phyloP scores from a whole-genome alignment of 2,888 invertebrate genomes.

The Mythimna ferrago region DNA sequence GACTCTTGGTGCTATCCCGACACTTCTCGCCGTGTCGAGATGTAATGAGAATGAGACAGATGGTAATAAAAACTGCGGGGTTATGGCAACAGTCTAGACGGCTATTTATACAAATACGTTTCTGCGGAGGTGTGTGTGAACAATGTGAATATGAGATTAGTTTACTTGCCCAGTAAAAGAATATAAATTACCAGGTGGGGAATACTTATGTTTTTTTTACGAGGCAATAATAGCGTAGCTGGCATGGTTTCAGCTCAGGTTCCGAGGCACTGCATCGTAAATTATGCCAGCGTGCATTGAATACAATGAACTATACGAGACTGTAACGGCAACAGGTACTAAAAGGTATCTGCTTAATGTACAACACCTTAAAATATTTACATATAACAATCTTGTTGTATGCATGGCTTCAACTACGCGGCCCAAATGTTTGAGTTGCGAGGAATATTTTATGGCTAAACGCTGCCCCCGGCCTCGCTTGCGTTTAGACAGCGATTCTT shows the following conservation, averaged over 20 bases:
- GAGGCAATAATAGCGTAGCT: conserved; percentile 73
- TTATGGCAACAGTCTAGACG: conserved; percentile 60
- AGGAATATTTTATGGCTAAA: conserved; percentile 21
- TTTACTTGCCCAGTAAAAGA: conserved; percentile 63
- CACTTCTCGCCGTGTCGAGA: conserved; percentile 50
- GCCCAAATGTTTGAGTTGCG: conserved; percentile 6
- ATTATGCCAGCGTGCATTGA: conserved; percentile 76
- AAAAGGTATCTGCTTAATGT: conserved; percentile 40
- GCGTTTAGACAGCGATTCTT: no score
- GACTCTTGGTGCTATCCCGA: conserved; percentile 30
- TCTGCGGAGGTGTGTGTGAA: conserved; percentile 39
- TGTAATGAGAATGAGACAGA: conserved; percentile 60
- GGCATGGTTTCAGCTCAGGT: conserved; percentile 72
- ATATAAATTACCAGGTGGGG: conserved; percentile 68
- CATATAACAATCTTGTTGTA: conserved; percentile 8
- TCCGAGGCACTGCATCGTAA: conserved; percentile 69
- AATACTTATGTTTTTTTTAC: conserved; percentile 75
- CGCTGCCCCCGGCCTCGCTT: no score
- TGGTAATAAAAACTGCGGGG: conserved; percentile 57
- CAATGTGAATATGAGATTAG: conserved; percentile 65
- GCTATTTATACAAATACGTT: conserved; percentile 57
- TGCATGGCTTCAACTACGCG: conserved; percentile 15
- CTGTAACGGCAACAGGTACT: conserved; percentile 74
- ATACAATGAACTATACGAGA: conserved; percentile 72
- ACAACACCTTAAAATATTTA: conserved; percentile 36